Evolutionary conservation across 2,113 vertebrate species (phyloP), one percentile per base, ranked within the genome.

Genomic region (Lonchura striata): DNA sequence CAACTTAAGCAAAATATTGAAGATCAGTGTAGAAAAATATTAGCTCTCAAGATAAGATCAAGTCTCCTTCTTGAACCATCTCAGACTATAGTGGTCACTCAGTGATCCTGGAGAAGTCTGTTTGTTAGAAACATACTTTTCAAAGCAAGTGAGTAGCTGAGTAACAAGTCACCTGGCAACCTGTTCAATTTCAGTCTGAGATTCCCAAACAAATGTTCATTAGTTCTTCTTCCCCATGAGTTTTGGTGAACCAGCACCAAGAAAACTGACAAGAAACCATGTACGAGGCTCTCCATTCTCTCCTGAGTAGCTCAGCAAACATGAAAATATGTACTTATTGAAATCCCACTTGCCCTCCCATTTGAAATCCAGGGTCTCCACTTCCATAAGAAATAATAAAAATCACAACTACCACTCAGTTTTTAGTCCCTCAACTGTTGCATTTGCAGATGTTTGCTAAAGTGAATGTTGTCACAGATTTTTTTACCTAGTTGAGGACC

Each of bases 401-500:
- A 88, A 28, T 13, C 59, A 33, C 20, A 74, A 61, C 16, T 22
- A 69, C 37, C 41, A 49, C 21, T 19, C 27, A 72, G 46, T 50
- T 94, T 83, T 15, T 53, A 33, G n/a, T 72, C 49, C 41, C 15
- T 60, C 6, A 3, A 59, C 21, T 44, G 11, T 3, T n/a, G 39
- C 27, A 61, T 82, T 35, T 82, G 18, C 19, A 31, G 57, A 9
- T 23, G 4, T 69, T 92, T 54, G 30, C 60, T 57, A 2, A 5
- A 82, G n/a, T 42, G 42, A 23, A 30, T 5, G 12, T 2, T 22
- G 35, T 44, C 66, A 68, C 9, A 46, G 4, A 22, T 37, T 53
- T 94, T 81, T 82, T 85, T 77, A 94, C 39, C 82, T 86, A 88
- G 47, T 23, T 88, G 75, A 56, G 88, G 88, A 19, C 80, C 80